phyloP scores from a whole-genome alignment of 1,140 invertebrate genomes.

The Caenorhabditis briggsae region DNA sequence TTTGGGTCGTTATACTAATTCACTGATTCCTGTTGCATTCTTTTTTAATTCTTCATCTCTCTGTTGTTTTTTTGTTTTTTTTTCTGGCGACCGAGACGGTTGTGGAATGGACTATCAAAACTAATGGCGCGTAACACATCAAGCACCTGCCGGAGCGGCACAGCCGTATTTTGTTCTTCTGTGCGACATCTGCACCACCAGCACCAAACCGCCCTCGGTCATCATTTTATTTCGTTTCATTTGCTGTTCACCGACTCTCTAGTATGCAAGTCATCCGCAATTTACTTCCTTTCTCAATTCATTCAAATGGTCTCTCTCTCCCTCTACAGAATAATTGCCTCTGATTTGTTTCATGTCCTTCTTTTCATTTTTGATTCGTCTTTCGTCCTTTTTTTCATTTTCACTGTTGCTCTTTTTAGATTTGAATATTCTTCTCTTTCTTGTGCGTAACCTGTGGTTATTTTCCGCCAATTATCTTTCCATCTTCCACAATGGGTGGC shows the following conservation, averaged over 20 bases:
- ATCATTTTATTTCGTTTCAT: slow-evolving; percentile 53
- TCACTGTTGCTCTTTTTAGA: neutral
- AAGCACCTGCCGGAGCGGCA: slow-evolving; percentile 45
- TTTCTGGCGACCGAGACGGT: neutral
- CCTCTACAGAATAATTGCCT: neutral
- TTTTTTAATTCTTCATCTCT: neutral
- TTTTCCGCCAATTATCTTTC: neutral
- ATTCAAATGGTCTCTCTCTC: neutral
- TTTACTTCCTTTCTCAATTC: neutral
- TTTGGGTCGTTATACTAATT: neutral
- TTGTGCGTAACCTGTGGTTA: neutral
- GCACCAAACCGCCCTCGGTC: neutral
- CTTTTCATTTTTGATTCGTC: neutral
- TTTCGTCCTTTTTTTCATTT: neutral
- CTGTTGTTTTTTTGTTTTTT: neutral
- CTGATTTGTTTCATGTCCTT: neutral
- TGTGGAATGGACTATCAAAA: slow-evolving; percentile 38
- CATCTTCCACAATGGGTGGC: slow-evolving; percentile 22
- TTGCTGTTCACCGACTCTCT: slow-evolving; percentile 31
- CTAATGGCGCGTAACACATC: slow-evolving; percentile 46
- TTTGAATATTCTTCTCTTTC: neutral
- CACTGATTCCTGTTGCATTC: neutral
- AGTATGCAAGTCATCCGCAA: neutral
- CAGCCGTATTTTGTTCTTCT: slow-evolving; percentile 45
- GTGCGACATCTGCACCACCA: slow-evolving; percentile 42